These are phyloP conservation scores for Trichogramma dendrolimi DNA, from an alignment of 2,888 invertebrate species.

Conservation along the genomic window DNA sequence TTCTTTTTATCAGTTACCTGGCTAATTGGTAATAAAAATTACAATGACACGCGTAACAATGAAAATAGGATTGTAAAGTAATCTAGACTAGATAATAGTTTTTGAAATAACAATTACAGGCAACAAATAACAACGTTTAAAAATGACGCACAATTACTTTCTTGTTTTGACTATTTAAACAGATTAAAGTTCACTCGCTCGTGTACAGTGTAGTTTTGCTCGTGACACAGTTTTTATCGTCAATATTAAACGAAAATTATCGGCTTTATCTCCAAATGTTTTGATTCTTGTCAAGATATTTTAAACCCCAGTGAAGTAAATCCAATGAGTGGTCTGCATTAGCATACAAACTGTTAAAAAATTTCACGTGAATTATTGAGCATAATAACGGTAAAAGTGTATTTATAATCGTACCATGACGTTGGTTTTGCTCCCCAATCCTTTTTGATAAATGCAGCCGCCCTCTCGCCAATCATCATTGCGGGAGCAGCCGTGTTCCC, in stretches of 20 bases:
- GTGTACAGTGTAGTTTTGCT: too few relatives aligned
- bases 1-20: too few relatives aligned
- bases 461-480: conserved; percentile 61
- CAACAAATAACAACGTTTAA: too few relatives aligned
- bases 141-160: too few relatives aligned
- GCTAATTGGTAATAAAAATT: too few relatives aligned
- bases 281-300: conserved; percentile 41
- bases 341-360: conserved; percentile 39
- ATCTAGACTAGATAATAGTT: too few relatives aligned
- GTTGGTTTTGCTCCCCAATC: conserved; percentile 51
- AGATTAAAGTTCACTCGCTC: too few relatives aligned
- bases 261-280: conserved; percentile 32
- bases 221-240: too few relatives aligned
- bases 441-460: conserved; percentile 55
- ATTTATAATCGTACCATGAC: conserved; percentile 39
- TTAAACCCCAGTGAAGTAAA: conserved; percentile 43
- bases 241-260: neutral
- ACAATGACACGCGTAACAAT: too few relatives aligned
- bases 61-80: too few relatives aligned
- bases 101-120: too few relatives aligned
- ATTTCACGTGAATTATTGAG: conserved; percentile 11
- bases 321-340: conserved; percentile 41
- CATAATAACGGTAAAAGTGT: neutral
- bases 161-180: too few relatives aligned
- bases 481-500: conserved; percentile 60